These are phyloP conservation scores for Fratercula arctica DNA, from an alignment of 2,797 vertebrate genomes.

Conservation along the genomic window DNA sequence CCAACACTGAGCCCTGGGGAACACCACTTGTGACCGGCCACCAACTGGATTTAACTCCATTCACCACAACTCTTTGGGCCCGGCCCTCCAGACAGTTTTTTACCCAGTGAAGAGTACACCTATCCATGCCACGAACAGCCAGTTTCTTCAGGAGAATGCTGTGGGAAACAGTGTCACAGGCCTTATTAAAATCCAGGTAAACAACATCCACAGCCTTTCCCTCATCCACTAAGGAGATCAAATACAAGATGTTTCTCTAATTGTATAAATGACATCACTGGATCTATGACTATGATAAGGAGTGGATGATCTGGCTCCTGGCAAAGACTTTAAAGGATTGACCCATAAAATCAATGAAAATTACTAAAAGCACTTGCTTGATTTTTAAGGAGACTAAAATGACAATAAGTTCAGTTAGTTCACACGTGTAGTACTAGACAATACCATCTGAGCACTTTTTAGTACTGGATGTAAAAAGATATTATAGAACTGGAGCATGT, in stretches of 20 bases:
- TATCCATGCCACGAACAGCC: too few species aligned
- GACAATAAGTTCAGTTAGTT: not conserved
- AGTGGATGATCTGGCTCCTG: not conserved
- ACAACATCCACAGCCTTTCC: too few species aligned
- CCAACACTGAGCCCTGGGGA: too few species aligned
- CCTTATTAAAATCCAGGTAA: too few species aligned
- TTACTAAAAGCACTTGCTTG: not conserved
- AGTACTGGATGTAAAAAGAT: not conserved
- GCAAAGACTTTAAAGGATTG: not conserved
- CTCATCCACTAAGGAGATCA: too few species aligned
- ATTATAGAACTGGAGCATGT: not conserved
- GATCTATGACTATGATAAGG: not conserved
- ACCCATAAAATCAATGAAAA: not conserved
- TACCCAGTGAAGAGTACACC: too few species aligned
- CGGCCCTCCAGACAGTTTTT: too few species aligned
- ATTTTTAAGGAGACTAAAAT: not conserved
- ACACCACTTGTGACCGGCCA: too few species aligned
- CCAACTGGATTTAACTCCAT: too few species aligned
- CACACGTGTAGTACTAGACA: not conserved
- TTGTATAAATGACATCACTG: not conserved
- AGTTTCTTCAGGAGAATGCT: too few species aligned
- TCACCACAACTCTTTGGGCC: too few species aligned
- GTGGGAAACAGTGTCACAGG: too few species aligned
- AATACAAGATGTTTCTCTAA: not conserved
- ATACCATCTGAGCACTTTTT: not conserved